Evolutionary conservation across 2,113 vertebrate genomes (phyloP).

Genomic region (Ictidomys tridecemlineatus): DNA sequence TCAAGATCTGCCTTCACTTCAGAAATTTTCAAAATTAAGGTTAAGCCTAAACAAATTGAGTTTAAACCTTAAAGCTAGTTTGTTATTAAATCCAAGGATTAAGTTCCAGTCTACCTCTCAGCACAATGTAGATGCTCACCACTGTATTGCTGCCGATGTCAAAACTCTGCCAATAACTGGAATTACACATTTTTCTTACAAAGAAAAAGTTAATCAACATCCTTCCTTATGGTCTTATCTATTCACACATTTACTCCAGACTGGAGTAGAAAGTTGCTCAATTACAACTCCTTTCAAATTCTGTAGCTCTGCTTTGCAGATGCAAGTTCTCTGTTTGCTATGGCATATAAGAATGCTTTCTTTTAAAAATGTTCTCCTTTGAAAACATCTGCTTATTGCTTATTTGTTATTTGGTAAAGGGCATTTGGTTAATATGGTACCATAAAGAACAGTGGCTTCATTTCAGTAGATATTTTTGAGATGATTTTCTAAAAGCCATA

Average conservation of each 20-base stretch:
- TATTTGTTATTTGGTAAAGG: constrained; percentile 45
- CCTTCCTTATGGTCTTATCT: constrained; percentile 61
- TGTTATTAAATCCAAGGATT: constrained; percentile 59
- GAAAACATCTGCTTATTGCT: constrained; percentile 35
- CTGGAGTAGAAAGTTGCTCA: constrained; percentile 20
- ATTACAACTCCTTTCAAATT: background rate
- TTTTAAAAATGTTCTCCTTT: constrained; percentile 44
- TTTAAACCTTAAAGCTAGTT: constrained; percentile 56
- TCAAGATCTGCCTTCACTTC: constrained; percentile 59
- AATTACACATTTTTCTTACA: constrained; percentile 22
- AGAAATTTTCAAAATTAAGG: constrained; percentile 55
- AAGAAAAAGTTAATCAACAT: constrained; percentile 44
- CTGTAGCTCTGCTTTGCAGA: constrained; percentile 54
- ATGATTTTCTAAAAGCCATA: constrained; percentile 53
- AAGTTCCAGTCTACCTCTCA: constrained; percentile 71
- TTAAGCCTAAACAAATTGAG: constrained; percentile 32
- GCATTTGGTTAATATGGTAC: constrained; percentile 48
- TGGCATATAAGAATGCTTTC: constrained; percentile 47
- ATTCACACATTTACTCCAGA: background rate
- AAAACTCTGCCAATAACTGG: constrained; percentile 40
- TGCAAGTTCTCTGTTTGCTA: constrained; percentile 22
- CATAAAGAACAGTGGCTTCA: constrained; percentile 56
- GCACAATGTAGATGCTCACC: constrained; percentile 10
- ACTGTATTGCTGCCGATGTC: constrained; percentile 47
- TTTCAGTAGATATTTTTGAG: constrained; percentile 66